Evolutionary conservation across 2,888 invertebrate genomes (phyloP), one percentile per base, ranked within the genome.

Genomic region (Watsonalla binaria): DNA sequence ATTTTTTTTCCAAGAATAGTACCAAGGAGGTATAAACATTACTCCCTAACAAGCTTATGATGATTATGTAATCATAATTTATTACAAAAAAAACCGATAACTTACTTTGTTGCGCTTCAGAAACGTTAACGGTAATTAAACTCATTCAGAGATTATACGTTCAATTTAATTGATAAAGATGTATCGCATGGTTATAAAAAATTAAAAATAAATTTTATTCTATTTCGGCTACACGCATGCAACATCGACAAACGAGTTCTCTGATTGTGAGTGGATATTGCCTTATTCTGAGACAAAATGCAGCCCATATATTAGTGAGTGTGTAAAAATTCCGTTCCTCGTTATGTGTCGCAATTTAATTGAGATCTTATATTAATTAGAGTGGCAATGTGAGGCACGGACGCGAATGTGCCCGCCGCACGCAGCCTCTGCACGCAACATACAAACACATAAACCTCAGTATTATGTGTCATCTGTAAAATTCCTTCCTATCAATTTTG

Each of bases 341-440:
- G 80, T 85, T 87, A 86, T 86, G 83, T 88, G 89, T 90, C 86
- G 86, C 86, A 79, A 82, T 90, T 91, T 91, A 91, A 91, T 91
- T 91, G 91, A 91, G 91, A 91, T 90, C 89, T 89, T 90, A 90
- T 90, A 91, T 91, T 91, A 90, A 90, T 91, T 90, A 90, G 90
- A 80, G 84, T 81, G 84, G 74, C 80, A 75, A 85, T 82, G 86
- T 85, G 88, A 83, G 76, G 77, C 78, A 76, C 72, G 76, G 74
- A 74, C 71, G 78, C 78, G 82, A 87, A 90, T 86, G 87, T 86
- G 85, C 70, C 82, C 80, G 80, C 81, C 87, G 78, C 90, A 90
- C 90, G 90, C 90, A 90, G 79, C 72, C 76, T 69, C 76, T 63
- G 78, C 90, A 87, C 89, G 89, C 89, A 86, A 89, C 78, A 65